Base-by-base conservation (phyloP, 2,113 vertebrate genomes). In the Catagonus wagneri region DNA sequence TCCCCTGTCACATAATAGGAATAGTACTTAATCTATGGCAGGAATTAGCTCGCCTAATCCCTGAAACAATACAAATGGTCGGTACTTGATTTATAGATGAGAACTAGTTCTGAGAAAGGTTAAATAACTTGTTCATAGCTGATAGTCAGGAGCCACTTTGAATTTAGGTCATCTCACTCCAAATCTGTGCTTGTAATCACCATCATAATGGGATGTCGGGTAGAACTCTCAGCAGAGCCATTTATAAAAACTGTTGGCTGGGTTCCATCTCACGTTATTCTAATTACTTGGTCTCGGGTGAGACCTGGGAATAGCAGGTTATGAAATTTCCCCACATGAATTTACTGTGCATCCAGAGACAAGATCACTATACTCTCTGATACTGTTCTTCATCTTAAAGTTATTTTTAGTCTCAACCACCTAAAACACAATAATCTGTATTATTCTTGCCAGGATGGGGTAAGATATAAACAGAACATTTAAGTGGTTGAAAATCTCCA, bases 71-170 rank as follows among this genome's bases (percentile, higher is more conserved):
- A 11, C 34, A 52, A 58, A 83, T 34, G 71, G 20, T 2, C 34
- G 8, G 17, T 15, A 44, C 29, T 78, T 87, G 76, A 63, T 80
- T 52, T 89, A 50, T 2, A 76, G 78, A 50, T 61, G 61, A 89
- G 90, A 97, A 63, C 60, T 72, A 13, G 29, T 72, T 80, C 50
- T 80, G 14, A 90, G 50, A 83, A 94, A 61, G 65, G n/a, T 32
- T 61, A 71, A 39, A 13, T 54, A n/a, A 34, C 34, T 83, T 89
- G 60, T 72, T 95, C 11, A 25, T 36, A 71, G 20, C 39, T n/a
- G 34, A 3, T n/a, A 50, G 6, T 74, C 32, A 63, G 22, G 12
- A 87, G 16, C n/a, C 65, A 54, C 52, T 79, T 54, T 71, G 66
- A 72, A 89, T 58, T 63, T 66, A 60, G 61, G 23, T 68, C 44